These are phyloP conservation scores for Rotaria macrura DNA, from an alignment of 2,888 invertebrate species.

Conservation along the genomic window DNA sequence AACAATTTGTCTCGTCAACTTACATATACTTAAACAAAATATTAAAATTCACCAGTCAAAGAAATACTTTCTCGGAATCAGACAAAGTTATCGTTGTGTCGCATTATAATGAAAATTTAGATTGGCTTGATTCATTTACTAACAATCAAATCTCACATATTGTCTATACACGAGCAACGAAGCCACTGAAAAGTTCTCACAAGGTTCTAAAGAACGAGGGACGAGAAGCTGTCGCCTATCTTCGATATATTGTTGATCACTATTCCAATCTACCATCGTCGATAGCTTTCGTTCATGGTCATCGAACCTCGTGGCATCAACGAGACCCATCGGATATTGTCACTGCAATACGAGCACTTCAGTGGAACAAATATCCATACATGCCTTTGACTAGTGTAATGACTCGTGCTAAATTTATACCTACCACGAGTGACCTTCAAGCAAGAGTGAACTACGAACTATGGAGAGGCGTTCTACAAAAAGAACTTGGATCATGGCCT, in stretches of 20 bases:
- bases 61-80: no score
- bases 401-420: not conserved
- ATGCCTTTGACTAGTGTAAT: not conserved
- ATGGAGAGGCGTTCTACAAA: not conserved
- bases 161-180: not conserved
- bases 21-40: no score
- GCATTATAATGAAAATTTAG: not conserved
- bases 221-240: not conserved
- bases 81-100: not conserved
- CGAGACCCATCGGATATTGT: not conserved
- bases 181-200: not conserved
- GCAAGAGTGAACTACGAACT: not conserved
- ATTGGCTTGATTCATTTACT: not conserved
- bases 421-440: not conserved
- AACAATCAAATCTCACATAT: not conserved
- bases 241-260: not conserved
- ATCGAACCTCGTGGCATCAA: not conserved
- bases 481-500: not conserved
- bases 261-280: not conserved
- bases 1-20: no score
- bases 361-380: not conserved
- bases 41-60: no score
- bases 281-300: not conserved
- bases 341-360: not conserved
- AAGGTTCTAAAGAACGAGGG: not conserved